These are phyloP conservation scores for Cyaniris semiargus DNA, from an alignment of 2,888 invertebrate genomes.

Conservation along the genomic window DNA sequence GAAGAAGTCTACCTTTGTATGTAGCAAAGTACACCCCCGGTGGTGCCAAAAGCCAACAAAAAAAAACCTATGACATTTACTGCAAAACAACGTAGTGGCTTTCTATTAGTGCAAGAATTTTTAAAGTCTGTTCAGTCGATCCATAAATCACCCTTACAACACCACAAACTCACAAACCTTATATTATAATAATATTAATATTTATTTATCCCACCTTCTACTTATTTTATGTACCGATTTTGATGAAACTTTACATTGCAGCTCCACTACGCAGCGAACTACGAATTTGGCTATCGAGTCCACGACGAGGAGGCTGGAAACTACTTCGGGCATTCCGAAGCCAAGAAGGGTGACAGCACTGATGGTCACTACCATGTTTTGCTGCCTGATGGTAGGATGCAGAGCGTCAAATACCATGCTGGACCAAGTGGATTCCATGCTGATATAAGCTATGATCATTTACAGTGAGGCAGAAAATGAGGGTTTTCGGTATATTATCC, in stretches of 20 bases:
- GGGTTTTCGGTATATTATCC: too few species aligned
- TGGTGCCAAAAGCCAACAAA: too few species aligned
- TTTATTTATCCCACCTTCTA: too few species aligned
- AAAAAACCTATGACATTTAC: too few species aligned
- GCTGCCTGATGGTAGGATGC: conserved; percentile 88
- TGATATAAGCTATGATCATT: conserved; percentile 83
- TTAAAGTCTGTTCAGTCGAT: too few species aligned
- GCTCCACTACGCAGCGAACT: conserved; percentile 82
- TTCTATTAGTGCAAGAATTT: too few species aligned
- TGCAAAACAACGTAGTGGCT: too few species aligned
- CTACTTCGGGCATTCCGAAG: conserved; percentile 89
- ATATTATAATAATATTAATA: too few species aligned
- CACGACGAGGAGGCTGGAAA: conserved; percentile 86
- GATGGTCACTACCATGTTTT: conserved; percentile 89
- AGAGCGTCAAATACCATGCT: conserved; percentile 88
- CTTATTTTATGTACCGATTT: neutral
- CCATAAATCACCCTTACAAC: too few species aligned
- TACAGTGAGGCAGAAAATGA: conserved; percentile 31
- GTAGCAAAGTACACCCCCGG: too few species aligned
- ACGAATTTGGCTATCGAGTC: conserved; percentile 86
- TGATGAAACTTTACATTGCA: conserved; percentile 47
- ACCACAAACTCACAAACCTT: too few species aligned
- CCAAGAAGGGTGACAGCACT: conserved; percentile 83
- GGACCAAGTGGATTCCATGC: conserved; percentile 89
- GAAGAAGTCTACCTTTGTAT: too few species aligned